phyloP scores from a whole-genome alignment of 2,797 vertebrate genomes.

The Sus cebifrons region DNA sequence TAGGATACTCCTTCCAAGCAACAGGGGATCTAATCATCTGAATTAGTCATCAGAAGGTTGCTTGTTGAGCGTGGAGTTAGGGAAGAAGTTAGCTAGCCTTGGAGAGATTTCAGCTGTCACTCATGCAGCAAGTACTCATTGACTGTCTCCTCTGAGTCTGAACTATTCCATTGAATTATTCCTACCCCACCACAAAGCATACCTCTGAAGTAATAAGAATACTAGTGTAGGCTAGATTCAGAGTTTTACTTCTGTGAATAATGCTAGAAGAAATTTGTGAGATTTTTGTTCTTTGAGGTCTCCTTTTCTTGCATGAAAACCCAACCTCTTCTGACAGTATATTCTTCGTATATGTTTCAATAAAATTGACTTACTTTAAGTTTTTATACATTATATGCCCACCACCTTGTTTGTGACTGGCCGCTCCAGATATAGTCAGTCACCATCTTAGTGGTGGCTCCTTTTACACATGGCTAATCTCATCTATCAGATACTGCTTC shows the following conservation, averaged over 20 bases:
- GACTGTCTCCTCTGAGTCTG: not conserved
- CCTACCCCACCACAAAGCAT: not conserved
- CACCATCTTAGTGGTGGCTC: not conserved
- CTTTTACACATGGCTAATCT: conserved; percentile 13
- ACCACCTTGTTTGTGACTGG: not conserved
- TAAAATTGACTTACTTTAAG: conserved; percentile 28
- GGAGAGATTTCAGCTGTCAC: not conserved
- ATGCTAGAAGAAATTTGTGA: not conserved
- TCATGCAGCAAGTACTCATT: not conserved
- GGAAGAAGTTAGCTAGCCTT: not conserved
- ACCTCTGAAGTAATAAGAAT: not conserved
- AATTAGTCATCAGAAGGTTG: conserved; percentile 1
- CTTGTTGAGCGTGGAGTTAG: not conserved
- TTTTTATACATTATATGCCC: not conserved
- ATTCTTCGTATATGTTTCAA: not conserved
- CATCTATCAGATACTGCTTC: not conserved
- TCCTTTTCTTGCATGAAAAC: conserved; percentile 18
- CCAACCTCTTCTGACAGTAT: not conserved
- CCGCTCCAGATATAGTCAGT: not conserved
- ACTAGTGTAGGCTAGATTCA: not conserved
- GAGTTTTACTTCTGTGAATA: not conserved
- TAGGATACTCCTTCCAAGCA: not conserved
- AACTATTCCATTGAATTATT: not conserved
- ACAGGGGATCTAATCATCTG: not conserved
- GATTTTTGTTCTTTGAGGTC: not conserved